phyloP scores from a whole-genome alignment of 2,797 vertebrate genomes.

The Dicrostonyx torquatus region DNA sequence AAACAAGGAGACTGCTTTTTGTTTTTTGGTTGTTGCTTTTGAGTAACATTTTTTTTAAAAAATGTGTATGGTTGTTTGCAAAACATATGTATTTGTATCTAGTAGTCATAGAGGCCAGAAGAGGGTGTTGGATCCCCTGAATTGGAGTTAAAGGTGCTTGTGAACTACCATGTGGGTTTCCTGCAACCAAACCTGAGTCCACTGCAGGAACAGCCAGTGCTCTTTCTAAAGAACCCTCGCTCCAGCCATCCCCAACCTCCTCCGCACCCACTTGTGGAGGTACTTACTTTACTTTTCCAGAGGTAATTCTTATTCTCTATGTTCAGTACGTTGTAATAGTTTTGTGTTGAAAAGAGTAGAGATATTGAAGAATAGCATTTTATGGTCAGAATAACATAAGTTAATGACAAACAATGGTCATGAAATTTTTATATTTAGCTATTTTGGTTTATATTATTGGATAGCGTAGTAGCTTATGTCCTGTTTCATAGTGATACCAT shows the following conservation, averaged over 20 bases:
- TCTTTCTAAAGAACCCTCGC: neutral
- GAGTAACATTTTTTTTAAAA: slow-evolving; percentile 3
- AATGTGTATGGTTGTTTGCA: neutral
- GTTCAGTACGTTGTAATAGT: neutral
- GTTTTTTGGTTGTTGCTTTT: neutral
- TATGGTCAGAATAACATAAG: slow-evolving; percentile 4
- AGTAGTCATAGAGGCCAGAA: neutral
- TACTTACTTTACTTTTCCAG: slow-evolving; percentile 7
- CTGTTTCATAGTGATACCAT: slow-evolving; percentile 10
- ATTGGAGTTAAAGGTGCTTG: neutral
- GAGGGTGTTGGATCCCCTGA: neutral
- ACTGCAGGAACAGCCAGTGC: neutral
- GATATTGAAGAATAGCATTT: neutral
- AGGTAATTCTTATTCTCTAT: slow-evolving; percentile 34
- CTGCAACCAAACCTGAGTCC: neutral
- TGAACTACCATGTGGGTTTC: too few relatives aligned
- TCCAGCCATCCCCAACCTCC: neutral
- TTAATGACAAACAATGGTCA: neutral
- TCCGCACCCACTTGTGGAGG: neutral
- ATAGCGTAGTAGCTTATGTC: neutral
- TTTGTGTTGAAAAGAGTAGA: slow-evolving; percentile 48
- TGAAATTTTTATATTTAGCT: slow-evolving; percentile 23
- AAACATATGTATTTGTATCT: neutral
- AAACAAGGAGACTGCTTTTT: neutral
- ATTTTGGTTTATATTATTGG: neutral